Evolutionary conservation across 1,140 invertebrate species (phyloP), one percentile per base, ranked within the genome.

Genomic region (Coenobita brevimanus): DNA sequence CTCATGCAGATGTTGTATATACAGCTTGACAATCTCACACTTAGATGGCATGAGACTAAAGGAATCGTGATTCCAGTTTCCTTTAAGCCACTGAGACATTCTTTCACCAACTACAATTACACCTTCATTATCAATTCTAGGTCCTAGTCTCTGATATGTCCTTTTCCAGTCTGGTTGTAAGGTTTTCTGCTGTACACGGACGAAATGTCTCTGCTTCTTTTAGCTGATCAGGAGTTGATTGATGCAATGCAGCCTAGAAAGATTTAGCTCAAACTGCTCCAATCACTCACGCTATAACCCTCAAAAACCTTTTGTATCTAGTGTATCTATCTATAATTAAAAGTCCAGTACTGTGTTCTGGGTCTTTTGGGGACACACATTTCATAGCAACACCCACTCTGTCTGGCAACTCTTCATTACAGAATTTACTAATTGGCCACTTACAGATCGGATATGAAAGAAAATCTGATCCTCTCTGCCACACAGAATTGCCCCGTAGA

Each of bases 391-490:
- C 79, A 41, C 57, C 38, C 54, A 57, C 27, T 80, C 10, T 81
- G n/a, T 81, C 60, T 41, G 79, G 79, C 57, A 81, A n/a, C 3
- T 64, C 57, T 33, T 30, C 57, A 30, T 81, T 41, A 38, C 57
- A 81, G 36, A 64, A 15, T 43, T 81, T 24, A 64, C 54, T 64
- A 24, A 81, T 81, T 36, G 30, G 79, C 79, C 57, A 41, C 2
- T 64, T 24, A 15, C n/a, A 36, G 1, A 36, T 81, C 33, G 8
- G 13, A 62, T 79, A 4, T 13, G 43, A 30, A 13, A 79, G 76
- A 24, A 81, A 81, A 33, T 81, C 54, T n/a, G 46, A 27, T n/a
- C 54, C 78, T 17, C n/a, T 41, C 57, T 43, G 79, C 79, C 79
- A 81, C 30, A 81, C 33, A 62, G 79, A 81, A 33, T 62, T 24